Percentiles rank a stretch among this genome's conserved stretches.
phyloP scores from a whole-genome alignment of 2,888 invertebrate genomes.

The Monopis laevigella region DNA sequence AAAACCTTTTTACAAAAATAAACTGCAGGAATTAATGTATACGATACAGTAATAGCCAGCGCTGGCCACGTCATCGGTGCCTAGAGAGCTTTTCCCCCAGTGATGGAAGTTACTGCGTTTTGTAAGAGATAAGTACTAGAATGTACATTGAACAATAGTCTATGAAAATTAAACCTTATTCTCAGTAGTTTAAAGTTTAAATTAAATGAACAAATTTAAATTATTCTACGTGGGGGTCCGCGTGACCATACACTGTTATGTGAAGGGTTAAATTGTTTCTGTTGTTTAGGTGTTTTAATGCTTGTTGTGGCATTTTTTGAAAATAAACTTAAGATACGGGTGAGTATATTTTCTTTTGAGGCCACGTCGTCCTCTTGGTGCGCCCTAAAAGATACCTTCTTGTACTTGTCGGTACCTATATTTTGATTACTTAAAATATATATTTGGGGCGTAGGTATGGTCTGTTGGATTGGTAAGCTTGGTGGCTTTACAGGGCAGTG shows the following conservation, averaged over 20 bases:
- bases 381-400: no score
- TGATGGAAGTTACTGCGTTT: conserved; percentile 10
- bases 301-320: not conserved
- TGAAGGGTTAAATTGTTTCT: conserved; percentile 14
- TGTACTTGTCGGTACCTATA: no score
- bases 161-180: not conserved
- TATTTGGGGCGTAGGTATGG: no score
- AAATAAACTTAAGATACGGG: not conserved
- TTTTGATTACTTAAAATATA: no score
- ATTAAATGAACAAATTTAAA: not conserved
- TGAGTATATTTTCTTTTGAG: no score
- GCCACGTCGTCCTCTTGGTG: no score
- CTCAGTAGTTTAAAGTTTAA: not conserved
- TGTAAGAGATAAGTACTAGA: not conserved
- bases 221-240: conserved; percentile 9
- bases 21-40: conserved; percentile 4
- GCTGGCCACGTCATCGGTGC: conserved; percentile 10
- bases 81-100: conserved; percentile 9
- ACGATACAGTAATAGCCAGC: conserved; percentile 4
- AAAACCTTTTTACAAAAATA: conserved; percentile 5
- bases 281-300: conserved; percentile 11
- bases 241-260: conserved; percentile 12
- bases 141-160: no score
- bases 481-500: no score
- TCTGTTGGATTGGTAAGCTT: no score